phyloP scores from a whole-genome alignment of 2,797 vertebrate genomes.

The Mionectes olivaceus region DNA sequence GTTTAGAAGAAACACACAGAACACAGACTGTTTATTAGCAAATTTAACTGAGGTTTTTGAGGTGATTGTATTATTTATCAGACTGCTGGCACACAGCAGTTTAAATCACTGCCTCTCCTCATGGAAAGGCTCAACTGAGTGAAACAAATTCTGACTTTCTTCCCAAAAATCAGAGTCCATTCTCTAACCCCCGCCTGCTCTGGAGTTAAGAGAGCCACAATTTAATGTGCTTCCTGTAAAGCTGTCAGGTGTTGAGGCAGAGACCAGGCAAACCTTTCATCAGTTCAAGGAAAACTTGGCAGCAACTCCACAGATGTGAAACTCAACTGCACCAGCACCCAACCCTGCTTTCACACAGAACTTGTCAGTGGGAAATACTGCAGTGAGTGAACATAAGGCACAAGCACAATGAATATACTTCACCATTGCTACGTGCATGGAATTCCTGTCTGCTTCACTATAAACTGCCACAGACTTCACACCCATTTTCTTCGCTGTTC shows the following conservation, averaged over 20 bases:
- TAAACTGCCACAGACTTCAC: constrained; percentile 94
- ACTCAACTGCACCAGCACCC: background rate
- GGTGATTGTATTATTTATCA: background rate
- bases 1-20: background rate
- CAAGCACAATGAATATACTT: background rate
- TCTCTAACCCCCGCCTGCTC: background rate
- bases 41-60: background rate
- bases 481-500: constrained; percentile 94
- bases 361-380: background rate
- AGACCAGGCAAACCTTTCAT: background rate
- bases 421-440: constrained; percentile 98
- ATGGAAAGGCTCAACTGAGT: background rate
- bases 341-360: background rate
- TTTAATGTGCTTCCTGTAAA: background rate
- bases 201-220: background rate
- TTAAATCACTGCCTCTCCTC: background rate
- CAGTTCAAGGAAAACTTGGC: background rate
- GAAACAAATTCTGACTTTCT: background rate
- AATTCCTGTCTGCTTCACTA: constrained; percentile 91
- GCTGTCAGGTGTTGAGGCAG: background rate
- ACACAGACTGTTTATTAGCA: background rate
- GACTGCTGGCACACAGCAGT: background rate
- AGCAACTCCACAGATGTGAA: background rate
- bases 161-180: background rate
- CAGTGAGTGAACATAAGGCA: background rate